phyloP scores from a whole-genome alignment of 2,113 vertebrate genomes.

The Cottus gobio region DNA sequence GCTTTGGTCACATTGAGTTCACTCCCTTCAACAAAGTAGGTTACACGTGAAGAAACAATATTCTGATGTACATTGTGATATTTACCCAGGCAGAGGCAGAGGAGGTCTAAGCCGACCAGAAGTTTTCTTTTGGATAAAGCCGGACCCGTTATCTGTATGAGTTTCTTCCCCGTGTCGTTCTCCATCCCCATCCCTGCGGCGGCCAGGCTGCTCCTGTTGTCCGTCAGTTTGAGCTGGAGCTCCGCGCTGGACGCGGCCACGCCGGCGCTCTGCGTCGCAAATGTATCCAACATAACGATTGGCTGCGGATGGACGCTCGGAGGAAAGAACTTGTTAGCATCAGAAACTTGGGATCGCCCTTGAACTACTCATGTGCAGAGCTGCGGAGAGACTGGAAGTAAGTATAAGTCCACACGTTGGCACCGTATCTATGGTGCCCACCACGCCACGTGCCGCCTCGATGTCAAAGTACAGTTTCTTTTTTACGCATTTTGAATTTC shows the following conservation, averaged over 20 bases:
- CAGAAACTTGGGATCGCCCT: conserved; percentile 19
- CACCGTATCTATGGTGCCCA: conserved; percentile 10
- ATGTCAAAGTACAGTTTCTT: background rate
- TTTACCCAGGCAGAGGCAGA: conserved; percentile 77
- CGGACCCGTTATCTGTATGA: conserved; percentile 46
- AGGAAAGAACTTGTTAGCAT: conserved; percentile 18
- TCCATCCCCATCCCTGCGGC: conserved; percentile 59
- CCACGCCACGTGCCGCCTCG: background rate
- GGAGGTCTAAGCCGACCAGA: conserved; percentile 72
- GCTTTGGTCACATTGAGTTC: background rate
- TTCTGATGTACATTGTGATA: background rate
- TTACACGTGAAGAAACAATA: background rate
- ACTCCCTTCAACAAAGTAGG: background rate
- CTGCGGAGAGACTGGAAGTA: background rate
- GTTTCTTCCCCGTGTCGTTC: conserved; percentile 50
- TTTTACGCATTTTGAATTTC: conserved; percentile 33
- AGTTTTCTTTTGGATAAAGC: conserved; percentile 71
- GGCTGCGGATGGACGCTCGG: background rate
- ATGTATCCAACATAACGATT: conserved; percentile 62
- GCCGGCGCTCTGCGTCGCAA: conserved; percentile 39
- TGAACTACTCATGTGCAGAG: background rate
- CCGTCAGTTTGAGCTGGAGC: conserved; percentile 63
- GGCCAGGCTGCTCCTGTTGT: conserved; percentile 37
- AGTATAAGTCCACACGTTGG: background rate
- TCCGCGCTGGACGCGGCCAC: conserved; percentile 42